Evolutionary conservation across 2,888 invertebrate species (phyloP).

Genomic region (Caenorhabditis japonica): DNA sequence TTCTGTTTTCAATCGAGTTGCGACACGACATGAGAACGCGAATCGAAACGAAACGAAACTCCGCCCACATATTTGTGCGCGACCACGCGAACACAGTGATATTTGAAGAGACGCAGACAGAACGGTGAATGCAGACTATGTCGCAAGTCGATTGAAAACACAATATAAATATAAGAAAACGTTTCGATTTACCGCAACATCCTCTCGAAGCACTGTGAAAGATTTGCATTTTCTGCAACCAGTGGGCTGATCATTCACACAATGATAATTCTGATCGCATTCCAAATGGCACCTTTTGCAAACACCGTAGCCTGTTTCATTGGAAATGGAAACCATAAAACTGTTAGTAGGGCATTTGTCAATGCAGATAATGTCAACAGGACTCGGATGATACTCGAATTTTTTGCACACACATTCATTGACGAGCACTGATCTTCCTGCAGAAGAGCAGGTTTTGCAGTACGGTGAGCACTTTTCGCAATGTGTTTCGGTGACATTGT

Average conservation of each 20-base stretch:
- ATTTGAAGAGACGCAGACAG: no score
- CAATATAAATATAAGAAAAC: no score
- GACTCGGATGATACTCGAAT: constrained; percentile 15
- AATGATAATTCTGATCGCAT: constrained; percentile 66
- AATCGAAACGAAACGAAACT: no score
- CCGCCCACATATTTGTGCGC: no score
- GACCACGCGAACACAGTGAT: no score
- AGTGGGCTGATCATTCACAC: constrained; percentile 33
- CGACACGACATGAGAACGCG: no score
- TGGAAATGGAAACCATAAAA: background rate
- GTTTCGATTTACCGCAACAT: constrained; percentile 6
- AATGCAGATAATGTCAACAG: constrained; percentile 17
- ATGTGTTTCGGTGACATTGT: constrained; percentile 40
- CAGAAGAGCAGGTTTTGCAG: constrained; percentile 57
- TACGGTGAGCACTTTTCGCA: constrained; percentile 61
- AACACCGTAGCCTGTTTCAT: constrained; percentile 4
- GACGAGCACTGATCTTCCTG: constrained; percentile 22
- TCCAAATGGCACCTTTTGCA: constrained; percentile 44
- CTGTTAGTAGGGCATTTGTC: constrained; percentile 27
- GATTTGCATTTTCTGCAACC: constrained; percentile 39
- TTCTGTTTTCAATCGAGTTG: constrained; percentile 1
- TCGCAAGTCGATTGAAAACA: no score
- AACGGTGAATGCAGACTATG: no score
- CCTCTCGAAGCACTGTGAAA: background rate
- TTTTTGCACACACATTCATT: constrained; percentile 51